Evolutionary conservation across 2,888 invertebrate genomes (phyloP).

Genomic region (Busseola fusca): DNA sequence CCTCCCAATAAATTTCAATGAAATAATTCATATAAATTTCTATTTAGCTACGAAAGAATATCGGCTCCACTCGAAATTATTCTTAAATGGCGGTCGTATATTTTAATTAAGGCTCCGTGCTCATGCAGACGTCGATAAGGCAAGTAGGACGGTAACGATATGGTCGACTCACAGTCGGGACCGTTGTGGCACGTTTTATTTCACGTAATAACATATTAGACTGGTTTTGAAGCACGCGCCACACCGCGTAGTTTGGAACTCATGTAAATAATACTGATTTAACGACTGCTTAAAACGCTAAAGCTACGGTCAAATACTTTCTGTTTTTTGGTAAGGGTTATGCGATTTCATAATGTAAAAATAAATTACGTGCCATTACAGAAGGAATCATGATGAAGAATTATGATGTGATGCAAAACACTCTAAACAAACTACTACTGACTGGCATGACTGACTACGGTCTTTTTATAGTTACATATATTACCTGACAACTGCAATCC

Average conservation of each 20-base stretch:
- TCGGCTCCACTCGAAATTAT: conserved; percentile 75
- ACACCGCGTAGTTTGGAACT: conserved; percentile 72
- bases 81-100: conserved; percentile 83
- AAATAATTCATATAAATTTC: conserved; percentile 75
- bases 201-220: conserved; percentile 87
- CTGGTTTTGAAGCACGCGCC: conserved; percentile 73
- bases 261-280: conserved; percentile 83
- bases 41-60: conserved; percentile 75
- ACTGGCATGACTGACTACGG: not conserved
- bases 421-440: too few species aligned
- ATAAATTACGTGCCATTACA: not conserved
- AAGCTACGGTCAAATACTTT: conserved; percentile 62
- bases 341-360: not conserved
- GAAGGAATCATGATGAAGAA: too few species aligned
- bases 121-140: conserved; percentile 82
- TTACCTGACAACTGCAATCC: not conserved
- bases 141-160: conserved; percentile 73
- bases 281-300: conserved; percentile 76
- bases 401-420: too few species aligned
- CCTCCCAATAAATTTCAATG: conserved; percentile 70
- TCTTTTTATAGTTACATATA: not conserved
- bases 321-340: conserved; percentile 58
- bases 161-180: conserved; percentile 66
- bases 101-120: conserved; percentile 84
- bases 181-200: conserved; percentile 80